Evolutionary conservation across 2,797 vertebrate genomes (phyloP), one percentile per base, ranked within the genome.

Genomic region (Malurus splendens): DNA sequence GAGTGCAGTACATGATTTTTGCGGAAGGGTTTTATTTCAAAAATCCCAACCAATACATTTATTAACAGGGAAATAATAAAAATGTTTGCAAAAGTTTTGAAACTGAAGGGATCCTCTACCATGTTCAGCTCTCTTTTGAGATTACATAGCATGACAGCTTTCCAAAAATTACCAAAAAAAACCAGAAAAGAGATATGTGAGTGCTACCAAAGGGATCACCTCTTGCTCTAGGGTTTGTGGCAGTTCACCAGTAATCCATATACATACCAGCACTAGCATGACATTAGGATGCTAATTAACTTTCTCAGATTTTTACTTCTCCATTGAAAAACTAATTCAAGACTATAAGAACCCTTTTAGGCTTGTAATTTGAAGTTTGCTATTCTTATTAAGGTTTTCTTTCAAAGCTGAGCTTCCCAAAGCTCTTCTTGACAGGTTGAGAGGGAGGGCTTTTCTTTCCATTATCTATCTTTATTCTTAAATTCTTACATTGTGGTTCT

Each of bases 361-460:
- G 12, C 25, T 92, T 6, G 18, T 45, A 6, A 52, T 75, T 66
- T 59, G 24, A 75, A 81, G 9, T 30, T 78, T 68, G 48, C 1
- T 32, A 11, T 65, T 57, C 11, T 60, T 65, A 39, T 60, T 65
- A 39, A 52, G 24, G 16, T 61, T 62, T 80, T 67, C 41, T 92
- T 67, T 30, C 44, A 59, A 82, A 72, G 8, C n/a, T 39, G 38
- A 51, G 7, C 7, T 85, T 85, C 32, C 18, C 25, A 39, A 70
- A 70, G 7, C 9, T 14, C 15, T 60, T 73, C 45, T 79, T 85
- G 48, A 27, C 25, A 55, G n/a, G 2, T 6, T 28, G 23, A 4
- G 4, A 2, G 8, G 7, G 11, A 30, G 5, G 1, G 1, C 0
- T 6, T 41, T 8, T 7, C 44, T 70, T 62, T 11, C 7, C 5